Evolutionary conservation across 2,113 vertebrate genomes (phyloP).

Genomic region (Ceyx margarethae): DNA sequence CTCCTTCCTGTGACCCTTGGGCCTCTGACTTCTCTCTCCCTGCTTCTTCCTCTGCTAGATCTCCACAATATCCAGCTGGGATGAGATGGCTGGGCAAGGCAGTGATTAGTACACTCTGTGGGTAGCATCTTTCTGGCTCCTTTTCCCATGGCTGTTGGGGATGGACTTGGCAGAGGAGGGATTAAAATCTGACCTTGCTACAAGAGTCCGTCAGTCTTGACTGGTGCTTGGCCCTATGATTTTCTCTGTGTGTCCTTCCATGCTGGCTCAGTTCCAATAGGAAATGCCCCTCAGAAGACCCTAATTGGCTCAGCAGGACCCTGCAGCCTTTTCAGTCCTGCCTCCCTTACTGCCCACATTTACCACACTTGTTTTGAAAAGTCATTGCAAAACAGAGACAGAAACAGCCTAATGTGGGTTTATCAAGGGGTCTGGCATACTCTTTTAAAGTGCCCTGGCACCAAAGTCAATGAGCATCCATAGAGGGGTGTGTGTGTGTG

Average conservation of each 20-base stretch:
- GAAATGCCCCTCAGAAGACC: neutral
- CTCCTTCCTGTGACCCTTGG: neutral
- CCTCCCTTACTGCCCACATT: neutral
- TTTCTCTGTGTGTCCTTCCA: neutral
- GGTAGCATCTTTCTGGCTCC: neutral
- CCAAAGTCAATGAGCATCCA: accelerated
- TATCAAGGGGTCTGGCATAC: neutral
- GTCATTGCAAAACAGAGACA: neutral
- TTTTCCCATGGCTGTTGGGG: neutral
- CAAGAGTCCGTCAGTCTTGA: neutral
- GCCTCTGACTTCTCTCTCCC: neutral
- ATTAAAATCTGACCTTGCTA: neutral
- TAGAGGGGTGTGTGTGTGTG: accelerated
- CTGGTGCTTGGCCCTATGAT: accelerated
- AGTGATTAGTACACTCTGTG: accelerated
- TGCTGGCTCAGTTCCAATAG: neutral
- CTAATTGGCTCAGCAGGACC: neutral
- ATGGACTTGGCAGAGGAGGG: neutral
- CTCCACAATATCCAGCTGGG: neutral
- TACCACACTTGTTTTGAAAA: neutral
- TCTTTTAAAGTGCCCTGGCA: neutral
- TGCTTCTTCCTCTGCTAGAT: neutral
- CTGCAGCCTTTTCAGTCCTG: neutral
- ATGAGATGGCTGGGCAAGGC: neutral
- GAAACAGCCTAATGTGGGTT: neutral